Conservation (phyloP, 2,888 invertebrate species). For the Steromphala cineraria region DNA sequence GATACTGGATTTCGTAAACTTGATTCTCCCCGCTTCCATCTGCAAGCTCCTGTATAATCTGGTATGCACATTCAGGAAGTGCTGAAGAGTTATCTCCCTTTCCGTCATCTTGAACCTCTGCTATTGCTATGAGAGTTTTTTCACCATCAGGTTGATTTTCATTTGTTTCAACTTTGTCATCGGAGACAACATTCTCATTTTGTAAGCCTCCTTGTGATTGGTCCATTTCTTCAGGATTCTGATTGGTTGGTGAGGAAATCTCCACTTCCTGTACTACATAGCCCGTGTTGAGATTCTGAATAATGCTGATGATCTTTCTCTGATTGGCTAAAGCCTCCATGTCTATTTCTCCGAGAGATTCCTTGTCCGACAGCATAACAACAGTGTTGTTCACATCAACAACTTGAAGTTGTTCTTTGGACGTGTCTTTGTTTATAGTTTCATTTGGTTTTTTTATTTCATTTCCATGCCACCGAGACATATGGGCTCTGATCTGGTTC, state of each 20-base stretch:
- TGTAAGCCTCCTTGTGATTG: not conserved
- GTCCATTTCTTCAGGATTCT: not conserved
- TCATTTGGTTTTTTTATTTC: slow-evolving; percentile 41
- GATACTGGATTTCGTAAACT: slow-evolving; percentile 42
- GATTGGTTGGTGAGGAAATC: not conserved
- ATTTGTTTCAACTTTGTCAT: not conserved
- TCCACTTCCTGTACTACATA: slow-evolving; percentile 34
- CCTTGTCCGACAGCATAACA: slow-evolving; percentile 20
- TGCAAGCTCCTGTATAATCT: slow-evolving; percentile 42
- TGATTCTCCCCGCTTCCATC: slow-evolving; percentile 39
- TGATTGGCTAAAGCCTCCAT: slow-evolving; percentile 35
- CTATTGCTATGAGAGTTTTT: slow-evolving; percentile 26
- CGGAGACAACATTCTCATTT: not conserved
- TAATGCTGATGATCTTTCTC: slow-evolving; percentile 55
- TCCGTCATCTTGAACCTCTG: slow-evolving; percentile 18
- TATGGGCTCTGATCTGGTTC: slow-evolving; percentile 65
- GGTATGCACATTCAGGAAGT: slow-evolving; percentile 28
- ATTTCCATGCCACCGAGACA: slow-evolving; percentile 43
- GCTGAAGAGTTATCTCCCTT: slow-evolving; percentile 13
- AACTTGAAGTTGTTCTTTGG: slow-evolving; percentile 26
- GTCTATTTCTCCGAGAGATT: slow-evolving; percentile 7
- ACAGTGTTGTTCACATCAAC: not conserved
- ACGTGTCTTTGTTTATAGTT: slow-evolving; percentile 30
- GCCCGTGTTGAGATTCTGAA: slow-evolving; percentile 46
- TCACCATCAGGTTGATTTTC: slow-evolving; percentile 3